Base-by-base conservation (phyloP, 2,797 vertebrate genomes). In the Sebastes aleutianus region DNA sequence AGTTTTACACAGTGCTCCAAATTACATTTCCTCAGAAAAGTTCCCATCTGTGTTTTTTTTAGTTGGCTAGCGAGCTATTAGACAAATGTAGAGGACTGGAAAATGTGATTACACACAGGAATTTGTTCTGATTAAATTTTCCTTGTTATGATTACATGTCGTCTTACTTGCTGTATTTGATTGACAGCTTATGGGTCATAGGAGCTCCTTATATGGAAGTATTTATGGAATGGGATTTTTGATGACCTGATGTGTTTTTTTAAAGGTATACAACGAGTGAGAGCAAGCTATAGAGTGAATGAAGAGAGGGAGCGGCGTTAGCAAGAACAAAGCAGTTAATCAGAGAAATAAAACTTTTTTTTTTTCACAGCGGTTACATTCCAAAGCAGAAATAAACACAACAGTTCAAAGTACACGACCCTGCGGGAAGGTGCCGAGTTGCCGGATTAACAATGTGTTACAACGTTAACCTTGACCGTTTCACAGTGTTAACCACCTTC, bases 1-100 rank as follows among this genome's bases (percentile, higher is more conserved):
- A 74, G 29, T 85, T 79, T 73, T 24, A 22, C 12, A 34, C 20
- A 7, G 16, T 27, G 47, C 58, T 61, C 7, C 53, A 70, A 79
- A 82, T 73, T 61, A 39, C 39, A 83, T 69, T 36, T 85, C 31
- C 65, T 56, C 47, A 54, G 61, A 68, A 63, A 70, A 68, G 34
- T 78, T 54, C 58, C 16, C 10, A 8, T 75, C 9, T 18, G 67
- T 67, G 24, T 59, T 64, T 70, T 70, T 59, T 61, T 39, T 67
- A 7, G n/a, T 58, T 53, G 47, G 24, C 20, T 12, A 16, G 8
- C 6, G 13, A 63, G 13, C 22, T 62, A 63, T 58, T 20, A 78
- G 79, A 47, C 32, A 66, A 66, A 75, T 71, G 29, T 54, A 59
- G 32, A 61, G 27, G 57, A 53, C 47, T 54, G 12, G 11, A 22